Conservation (phyloP, 1,140 invertebrate genomes). For the Drosophila ananassae region DNA sequence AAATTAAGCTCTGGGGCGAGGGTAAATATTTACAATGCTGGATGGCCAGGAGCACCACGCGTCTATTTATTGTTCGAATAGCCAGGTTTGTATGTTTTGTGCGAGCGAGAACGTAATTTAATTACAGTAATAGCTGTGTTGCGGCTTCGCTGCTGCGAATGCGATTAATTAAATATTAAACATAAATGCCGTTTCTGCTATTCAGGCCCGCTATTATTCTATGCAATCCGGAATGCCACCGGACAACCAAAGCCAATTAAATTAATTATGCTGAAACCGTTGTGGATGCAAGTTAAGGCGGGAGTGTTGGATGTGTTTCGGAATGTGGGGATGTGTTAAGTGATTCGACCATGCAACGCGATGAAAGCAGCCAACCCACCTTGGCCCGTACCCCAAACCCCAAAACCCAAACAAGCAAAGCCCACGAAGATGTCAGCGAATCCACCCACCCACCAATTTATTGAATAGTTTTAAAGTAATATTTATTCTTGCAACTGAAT, state of each 20-base stretch:
- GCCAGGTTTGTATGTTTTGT: slow-evolving; percentile 8
- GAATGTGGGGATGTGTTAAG: slow-evolving; percentile 32
- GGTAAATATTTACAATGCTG: slow-evolving; percentile 65
- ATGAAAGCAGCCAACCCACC: slow-evolving; percentile 21
- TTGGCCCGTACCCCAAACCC: background rate
- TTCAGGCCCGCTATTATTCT: slow-evolving; percentile 36
- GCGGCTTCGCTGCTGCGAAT: slow-evolving; percentile 22
- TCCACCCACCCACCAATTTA: slow-evolving; percentile 5
- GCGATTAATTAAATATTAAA: slow-evolving; percentile 76
- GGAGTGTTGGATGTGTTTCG: slow-evolving; percentile 35
- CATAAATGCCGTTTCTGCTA: slow-evolving; percentile 38
- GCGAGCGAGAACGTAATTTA: slow-evolving; percentile 29
- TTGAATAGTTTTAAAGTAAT: no score
- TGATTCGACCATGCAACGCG: slow-evolving; percentile 50
- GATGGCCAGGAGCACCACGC: slow-evolving; percentile 51
- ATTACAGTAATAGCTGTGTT: slow-evolving; percentile 40
- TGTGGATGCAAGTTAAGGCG: slow-evolving; percentile 28
- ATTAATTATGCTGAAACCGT: slow-evolving; percentile 65
- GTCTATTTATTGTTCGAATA: background rate
- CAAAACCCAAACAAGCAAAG: slow-evolving; percentile 21
- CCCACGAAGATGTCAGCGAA: slow-evolving; percentile 27
- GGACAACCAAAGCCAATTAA: slow-evolving; percentile 70
- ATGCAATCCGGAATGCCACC: slow-evolving; percentile 33
- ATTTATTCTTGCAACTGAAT: background rate
- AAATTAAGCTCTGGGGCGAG: slow-evolving; percentile 34